Evolutionary conservation across 2,797 vertebrate species (phyloP).

Genomic region (Eulemur rubriventer): DNA sequence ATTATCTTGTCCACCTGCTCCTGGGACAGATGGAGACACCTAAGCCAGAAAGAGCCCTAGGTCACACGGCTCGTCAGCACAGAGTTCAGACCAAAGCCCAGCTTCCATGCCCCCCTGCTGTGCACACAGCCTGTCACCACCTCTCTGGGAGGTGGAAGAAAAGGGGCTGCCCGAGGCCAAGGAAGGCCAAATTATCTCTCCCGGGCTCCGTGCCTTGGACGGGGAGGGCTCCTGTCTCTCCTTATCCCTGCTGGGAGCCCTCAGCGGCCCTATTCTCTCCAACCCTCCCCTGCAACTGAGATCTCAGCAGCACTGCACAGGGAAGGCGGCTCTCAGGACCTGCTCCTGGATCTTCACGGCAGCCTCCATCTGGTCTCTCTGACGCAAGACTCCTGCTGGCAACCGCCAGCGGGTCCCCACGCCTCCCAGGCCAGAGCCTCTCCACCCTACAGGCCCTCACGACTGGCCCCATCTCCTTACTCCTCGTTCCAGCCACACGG

Average conservation of each 20-base stretch:
- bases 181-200: not conserved
- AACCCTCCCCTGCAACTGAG: not conserved
- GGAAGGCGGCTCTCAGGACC: too few species aligned
- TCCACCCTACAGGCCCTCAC: rapidly evolving
- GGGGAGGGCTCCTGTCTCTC: not conserved
- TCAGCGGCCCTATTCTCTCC: not conserved
- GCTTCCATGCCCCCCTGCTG: too few species aligned
- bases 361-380: not conserved
- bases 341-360: not conserved
- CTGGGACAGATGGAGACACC: not conserved
- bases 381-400: not conserved
- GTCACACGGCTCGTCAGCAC: rapidly evolving
- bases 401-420: not conserved
- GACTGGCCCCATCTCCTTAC: not conserved
- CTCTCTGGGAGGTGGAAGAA: not conserved
- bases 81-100: not conserved
- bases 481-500: not conserved
- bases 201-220: rapidly evolving
- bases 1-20: not conserved
- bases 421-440: not conserved
- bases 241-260: not conserved
- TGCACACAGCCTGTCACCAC: rapidly evolving
- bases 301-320: not conserved
- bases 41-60: not conserved
- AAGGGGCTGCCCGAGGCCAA: not conserved